Conservation (phyloP, 2,888 invertebrate genomes). For the Timandra comae region DNA sequence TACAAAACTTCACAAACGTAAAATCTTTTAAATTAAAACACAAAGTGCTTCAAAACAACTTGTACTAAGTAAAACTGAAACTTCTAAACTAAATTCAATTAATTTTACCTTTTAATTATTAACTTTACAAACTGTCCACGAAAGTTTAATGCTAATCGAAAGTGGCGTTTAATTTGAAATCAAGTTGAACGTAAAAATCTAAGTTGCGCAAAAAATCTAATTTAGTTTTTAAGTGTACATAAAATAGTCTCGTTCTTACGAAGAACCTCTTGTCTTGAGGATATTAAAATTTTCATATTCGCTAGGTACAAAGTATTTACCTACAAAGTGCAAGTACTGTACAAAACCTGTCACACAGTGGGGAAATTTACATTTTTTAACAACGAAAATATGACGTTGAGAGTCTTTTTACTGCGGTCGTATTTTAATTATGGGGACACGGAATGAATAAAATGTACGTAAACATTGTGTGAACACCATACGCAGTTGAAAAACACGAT, state of each 20-base stretch:
- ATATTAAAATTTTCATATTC: constrained; percentile 61
- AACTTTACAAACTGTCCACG: constrained; percentile 16
- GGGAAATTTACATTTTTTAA: constrained; percentile 20
- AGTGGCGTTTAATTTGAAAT: too few relatives aligned
- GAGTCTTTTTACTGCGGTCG: constrained; percentile 10
- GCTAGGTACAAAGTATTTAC: constrained; percentile 24
- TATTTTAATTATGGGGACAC: constrained; percentile 28
- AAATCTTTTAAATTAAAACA: constrained; percentile 11
- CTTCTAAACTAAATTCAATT: constrained; percentile 11
- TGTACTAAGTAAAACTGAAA: constrained; percentile 14
- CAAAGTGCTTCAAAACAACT: constrained; percentile 16
- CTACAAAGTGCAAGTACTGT: constrained; percentile 28
- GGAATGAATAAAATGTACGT: too few relatives aligned
- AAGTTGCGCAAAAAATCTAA: constrained; percentile 56
- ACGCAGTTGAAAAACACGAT: too few relatives aligned
- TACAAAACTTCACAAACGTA: too few relatives aligned
- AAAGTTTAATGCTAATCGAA: too few relatives aligned
- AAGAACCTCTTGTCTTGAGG: constrained; percentile 46
- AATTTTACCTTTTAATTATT: constrained; percentile 19
- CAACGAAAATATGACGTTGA: constrained; percentile 10
- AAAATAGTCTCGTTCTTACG: constrained; percentile 56
- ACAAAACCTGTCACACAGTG: constrained; percentile 23
- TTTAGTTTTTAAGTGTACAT: constrained; percentile 57
- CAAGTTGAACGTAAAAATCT: too few relatives aligned
- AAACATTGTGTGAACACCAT: too few relatives aligned